Evolutionary conservation across 1,140 invertebrate genomes (phyloP), one percentile per base, ranked within the genome.

Genomic region (Riptortus pedestris): DNA sequence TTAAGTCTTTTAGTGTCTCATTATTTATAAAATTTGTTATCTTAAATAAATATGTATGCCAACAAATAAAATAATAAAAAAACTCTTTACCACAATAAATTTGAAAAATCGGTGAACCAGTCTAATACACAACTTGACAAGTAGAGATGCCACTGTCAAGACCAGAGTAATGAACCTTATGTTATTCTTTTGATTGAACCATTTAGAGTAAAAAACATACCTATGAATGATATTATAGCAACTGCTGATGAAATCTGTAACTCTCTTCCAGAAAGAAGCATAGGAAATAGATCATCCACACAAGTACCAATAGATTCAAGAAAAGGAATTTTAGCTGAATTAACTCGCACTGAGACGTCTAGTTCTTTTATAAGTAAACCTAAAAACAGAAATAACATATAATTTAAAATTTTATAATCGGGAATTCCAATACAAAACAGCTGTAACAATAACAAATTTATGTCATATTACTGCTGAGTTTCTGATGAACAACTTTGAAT

Each of bases 301-400:
- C 67, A 64, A 12, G 63, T 57, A 14, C 65, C 47, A 14, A 71
- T 38, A 31, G 63, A 67, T 26, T 64, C 58, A 7, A 71, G 62
- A 33, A 71, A 66, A 26, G 70, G 67, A n/a, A 68, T 38, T 28
- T 65, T 57, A 18, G 63, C 31, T 22, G 29, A 22, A 38, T 66
- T 67, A 18, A 43, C 63, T 18, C 63, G 20, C 3, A 65, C 57
- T 16, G 47, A 22, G 33, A 74, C 74, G 70, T 82, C 80, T 60
- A 83, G 70, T 71, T 83, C 80, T 71, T 80, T 79, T 2, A 83
- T 70, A 14, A 82, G 70, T 67, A 78, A 74, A 69, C 80, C 80
- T 80, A 72, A 51, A 76, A 63, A 61, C 22, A 11, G 48, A 57
- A 38, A 64, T 18, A 33, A 31, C 9, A 51, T 14, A 3, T 45